Conservation (phyloP, 2,113 vertebrate species). For the Vombatus ursinus region DNA sequence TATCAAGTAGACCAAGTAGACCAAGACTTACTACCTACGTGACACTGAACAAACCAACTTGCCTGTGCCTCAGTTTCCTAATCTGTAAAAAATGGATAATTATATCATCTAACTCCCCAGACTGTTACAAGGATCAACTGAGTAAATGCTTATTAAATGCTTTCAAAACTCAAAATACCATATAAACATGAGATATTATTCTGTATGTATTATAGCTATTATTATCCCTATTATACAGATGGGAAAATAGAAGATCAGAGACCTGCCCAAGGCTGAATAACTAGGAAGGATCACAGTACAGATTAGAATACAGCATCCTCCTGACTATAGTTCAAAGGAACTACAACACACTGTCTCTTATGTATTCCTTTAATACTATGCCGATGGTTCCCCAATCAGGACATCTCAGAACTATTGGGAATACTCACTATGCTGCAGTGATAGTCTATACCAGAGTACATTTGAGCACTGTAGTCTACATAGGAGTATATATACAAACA, state of each 20-base stretch:
- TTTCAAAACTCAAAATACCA: background rate
- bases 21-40: background rate
- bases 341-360: background rate
- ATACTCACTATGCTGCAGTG: background rate
- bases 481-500: background rate
- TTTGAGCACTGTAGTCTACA: background rate
- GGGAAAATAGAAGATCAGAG: background rate
- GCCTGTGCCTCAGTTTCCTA: background rate
- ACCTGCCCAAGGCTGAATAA: background rate
- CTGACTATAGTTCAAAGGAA: too few relatives aligned
- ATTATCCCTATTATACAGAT: background rate
- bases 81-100: background rate
- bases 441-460: background rate
- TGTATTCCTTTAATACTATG: background rate
- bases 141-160: background rate
- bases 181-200: background rate
- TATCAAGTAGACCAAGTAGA: background rate
- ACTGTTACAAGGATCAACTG: background rate
- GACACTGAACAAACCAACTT: background rate
- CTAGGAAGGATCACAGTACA: background rate
- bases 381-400: background rate
- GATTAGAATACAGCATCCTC: background rate
- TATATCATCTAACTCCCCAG: background rate
- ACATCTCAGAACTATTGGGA: background rate
- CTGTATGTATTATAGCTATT: background rate